Conservation (phyloP, 2,797 vertebrate genomes). For the Ctenopoma multispine region DNA sequence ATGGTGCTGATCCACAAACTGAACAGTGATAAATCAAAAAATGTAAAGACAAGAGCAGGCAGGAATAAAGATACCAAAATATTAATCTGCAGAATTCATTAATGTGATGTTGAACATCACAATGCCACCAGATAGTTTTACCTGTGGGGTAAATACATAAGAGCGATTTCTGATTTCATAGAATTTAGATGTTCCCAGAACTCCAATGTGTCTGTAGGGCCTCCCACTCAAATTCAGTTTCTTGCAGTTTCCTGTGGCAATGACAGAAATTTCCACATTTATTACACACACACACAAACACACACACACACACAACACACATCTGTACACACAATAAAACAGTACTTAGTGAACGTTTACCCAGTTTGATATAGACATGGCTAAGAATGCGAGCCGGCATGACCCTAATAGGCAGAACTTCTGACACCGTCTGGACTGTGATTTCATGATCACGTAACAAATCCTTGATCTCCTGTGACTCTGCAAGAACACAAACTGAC, state of each 20-base stretch:
- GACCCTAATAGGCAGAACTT: conserved; percentile 91
- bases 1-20: conserved; percentile 98
- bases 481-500: conserved; percentile 93
- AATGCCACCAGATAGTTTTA: conserved; percentile 53
- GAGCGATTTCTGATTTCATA: conserved; percentile 93
- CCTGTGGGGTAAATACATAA: conserved; percentile 97
- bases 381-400: conserved; percentile 96
- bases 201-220: conserved; percentile 95
- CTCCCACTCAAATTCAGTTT: conserved; percentile 93
- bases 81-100: neutral
- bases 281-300: neutral
- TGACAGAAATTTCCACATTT: neutral
- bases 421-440: conserved; percentile 88
- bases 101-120: neutral
- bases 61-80: neutral
- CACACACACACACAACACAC: conserved; percentile 2
- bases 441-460: conserved; percentile 88
- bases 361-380: conserved; percentile 95
- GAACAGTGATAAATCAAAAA: neutral
- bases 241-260: conserved; percentile 88
- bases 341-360: conserved; percentile 71
- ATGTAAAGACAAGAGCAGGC: neutral
- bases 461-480: conserved; percentile 89
- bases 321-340: neutral
- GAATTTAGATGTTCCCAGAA: conserved; percentile 97